Evolutionary conservation across 2,113 vertebrate genomes (phyloP), one percentile per base, ranked within the genome.

Genomic region (Microcebus ravelobensis): DNA sequence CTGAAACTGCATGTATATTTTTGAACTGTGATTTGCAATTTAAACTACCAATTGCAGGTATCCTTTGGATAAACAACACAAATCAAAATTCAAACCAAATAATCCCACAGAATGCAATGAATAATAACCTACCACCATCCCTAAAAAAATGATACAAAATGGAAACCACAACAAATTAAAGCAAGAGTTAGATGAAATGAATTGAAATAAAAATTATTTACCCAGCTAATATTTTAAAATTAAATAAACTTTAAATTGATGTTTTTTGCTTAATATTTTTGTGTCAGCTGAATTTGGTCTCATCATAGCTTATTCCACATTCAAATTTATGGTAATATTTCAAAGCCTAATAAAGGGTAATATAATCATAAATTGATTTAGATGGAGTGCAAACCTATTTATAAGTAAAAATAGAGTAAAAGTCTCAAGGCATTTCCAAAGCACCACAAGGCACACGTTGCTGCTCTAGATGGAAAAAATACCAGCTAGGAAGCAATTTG

Each of bases 401-500:
- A 45, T 79, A 92, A 82, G 65, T 70, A 89, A 96, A 97, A 94
- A 87, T 77, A 52, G 68, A 88, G 67, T 57, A 73, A 87, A 73
- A 55, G 18, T 59, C 36, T 91, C 63, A 57, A 90, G 88, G 87
- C 73, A 65, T 85, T 80, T 97, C 68, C 88, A 93, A 74, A 93
- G 70, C 5, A 0, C 77, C 76, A 81, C 79, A 73, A 94, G 94
- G 61, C 8, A 14, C 92, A 93, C 80, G 17, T 65, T 91, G 92
- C 76, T 52, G 76, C 80, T 77, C 63, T 71, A 89, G 52, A 68
- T 90, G 87, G 96, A 83, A 94, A 96, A 94, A 97, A 63, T 95
- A 94, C 95, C 74, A 96, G 92, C 90, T 71, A 89, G 94, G 86
- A 96, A 87, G 98, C 93, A 97, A 96, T 74, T 77, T 71, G 93